Evolutionary conservation across 2,113 vertebrate genomes (phyloP).

Genomic region (Eudorcas thomsonii): DNA sequence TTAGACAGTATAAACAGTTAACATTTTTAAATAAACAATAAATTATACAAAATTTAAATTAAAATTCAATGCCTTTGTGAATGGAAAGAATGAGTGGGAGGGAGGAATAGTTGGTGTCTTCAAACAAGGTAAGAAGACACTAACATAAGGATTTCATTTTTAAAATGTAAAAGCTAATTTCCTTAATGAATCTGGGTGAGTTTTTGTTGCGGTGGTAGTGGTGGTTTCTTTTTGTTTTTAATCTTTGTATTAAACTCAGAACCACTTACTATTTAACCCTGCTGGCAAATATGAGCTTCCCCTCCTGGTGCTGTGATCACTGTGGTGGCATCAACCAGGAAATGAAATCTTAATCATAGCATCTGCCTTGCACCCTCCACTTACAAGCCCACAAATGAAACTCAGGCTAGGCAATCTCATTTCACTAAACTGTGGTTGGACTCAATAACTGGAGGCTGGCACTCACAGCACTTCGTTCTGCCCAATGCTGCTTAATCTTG

Average conservation of each 20-base stretch:
- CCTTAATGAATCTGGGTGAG: neutral
- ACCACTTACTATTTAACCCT: slow-evolving; percentile 8
- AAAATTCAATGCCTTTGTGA: neutral
- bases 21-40: neutral
- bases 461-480: neutral
- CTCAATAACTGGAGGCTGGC: neutral
- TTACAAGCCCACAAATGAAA: slow-evolving; percentile 55
- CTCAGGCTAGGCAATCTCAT: slow-evolving; percentile 31
- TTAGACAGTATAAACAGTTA: neutral
- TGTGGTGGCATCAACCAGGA: slow-evolving; percentile 52
- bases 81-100: neutral
- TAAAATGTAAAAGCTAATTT: neutral
- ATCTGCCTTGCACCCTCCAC: slow-evolving; percentile 50
- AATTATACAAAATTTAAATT: neutral
- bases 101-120: neutral
- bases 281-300: slow-evolving; percentile 26
- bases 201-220: neutral
- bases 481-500: neutral
- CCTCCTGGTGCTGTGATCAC: slow-evolving; percentile 32
- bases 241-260: slow-evolving; percentile 32
- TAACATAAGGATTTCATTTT: neutral
- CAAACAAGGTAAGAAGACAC: neutral
- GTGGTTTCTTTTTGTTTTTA: slow-evolving; percentile 40
- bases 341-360: slow-evolving; percentile 64
- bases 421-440: slow-evolving; percentile 42